Evolutionary conservation across 2,797 vertebrate genomes (phyloP), one percentile per base, ranked within the genome.

Genomic region (Mastacembelus armatus): DNA sequence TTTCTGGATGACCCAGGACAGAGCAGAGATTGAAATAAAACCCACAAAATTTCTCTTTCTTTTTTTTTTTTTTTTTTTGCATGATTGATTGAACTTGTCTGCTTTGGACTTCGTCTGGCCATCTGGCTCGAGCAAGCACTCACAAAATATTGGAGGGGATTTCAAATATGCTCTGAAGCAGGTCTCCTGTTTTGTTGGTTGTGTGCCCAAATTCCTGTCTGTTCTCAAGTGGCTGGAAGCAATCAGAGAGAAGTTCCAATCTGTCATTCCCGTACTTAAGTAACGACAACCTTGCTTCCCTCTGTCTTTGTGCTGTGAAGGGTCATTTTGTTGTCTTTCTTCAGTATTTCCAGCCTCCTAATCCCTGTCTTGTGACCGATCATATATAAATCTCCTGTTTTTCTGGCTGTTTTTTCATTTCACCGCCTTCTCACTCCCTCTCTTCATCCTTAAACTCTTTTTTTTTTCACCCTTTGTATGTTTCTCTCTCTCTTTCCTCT

Each of bases 151-250:
- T 71, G 73, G 67, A 79, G 35, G 52, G 51, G 84, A 66, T 87
- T 85, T 90, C 60, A 80, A 75, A 83, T 67, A 62, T 45, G 57
- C 70, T 84, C 77, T 70, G 67, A 77, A 76, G 22, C 87, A 81
- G 80, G 77, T 85, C 81, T 86, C 40, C 66, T 65, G 69, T 78
- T 86, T 70, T 71, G 49, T 80, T 91, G 89, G 88, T 85, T 76
- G 45, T 3, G 54, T 69, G 88, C 89, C 91, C 83, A 88, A 71
- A 92, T 92, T 91, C 90, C 87, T 90, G 88, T 80, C 87, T 86
- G 85, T 83, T 90, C 81, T 86, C 90, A 66, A 68, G 84, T 83
- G 80, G 82, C 89, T 91, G 88, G 81, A 86, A 88, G 80, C 84
- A 85, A 88, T 92, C 87, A 85, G 66, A 79, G 80, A 66, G 67